Evolutionary conservation across 2,113 vertebrate genomes (phyloP).

Genomic region (Aix galericulata): DNA sequence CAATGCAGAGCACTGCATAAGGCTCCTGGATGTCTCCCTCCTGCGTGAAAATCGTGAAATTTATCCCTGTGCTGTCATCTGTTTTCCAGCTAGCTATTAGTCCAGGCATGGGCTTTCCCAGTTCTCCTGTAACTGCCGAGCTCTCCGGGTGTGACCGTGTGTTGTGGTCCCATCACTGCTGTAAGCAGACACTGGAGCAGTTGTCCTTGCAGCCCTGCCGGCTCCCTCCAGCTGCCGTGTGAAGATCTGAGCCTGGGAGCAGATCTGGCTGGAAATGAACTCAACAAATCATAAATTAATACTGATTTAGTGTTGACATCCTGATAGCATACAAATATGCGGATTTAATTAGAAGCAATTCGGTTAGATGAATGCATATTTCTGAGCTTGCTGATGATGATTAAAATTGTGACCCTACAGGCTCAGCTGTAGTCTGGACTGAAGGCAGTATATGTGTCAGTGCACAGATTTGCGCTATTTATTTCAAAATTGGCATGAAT

Average conservation of each 20-base stretch:
- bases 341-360: background rate
- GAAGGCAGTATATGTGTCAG: background rate
- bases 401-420: background rate
- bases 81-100: background rate
- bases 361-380: background rate
- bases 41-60: background rate
- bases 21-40: background rate
- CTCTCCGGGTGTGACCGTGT: rapidly evolving
- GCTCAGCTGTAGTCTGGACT: background rate
- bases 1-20: background rate
- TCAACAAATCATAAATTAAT: background rate
- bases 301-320: background rate
- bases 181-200: rapidly evolving
- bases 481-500: background rate
- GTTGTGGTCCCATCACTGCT: rapidly evolving
- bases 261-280: background rate
- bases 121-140: background rate
- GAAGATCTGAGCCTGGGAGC: background rate
- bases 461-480: background rate
- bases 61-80: background rate
- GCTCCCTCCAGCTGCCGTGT: background rate
- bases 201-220: background rate
- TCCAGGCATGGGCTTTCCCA: rapidly evolving
- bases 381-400: background rate
- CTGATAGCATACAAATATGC: background rate